Base-by-base conservation (phyloP, 2,113 vertebrate genomes). In the Caranx ignobilis region DNA sequence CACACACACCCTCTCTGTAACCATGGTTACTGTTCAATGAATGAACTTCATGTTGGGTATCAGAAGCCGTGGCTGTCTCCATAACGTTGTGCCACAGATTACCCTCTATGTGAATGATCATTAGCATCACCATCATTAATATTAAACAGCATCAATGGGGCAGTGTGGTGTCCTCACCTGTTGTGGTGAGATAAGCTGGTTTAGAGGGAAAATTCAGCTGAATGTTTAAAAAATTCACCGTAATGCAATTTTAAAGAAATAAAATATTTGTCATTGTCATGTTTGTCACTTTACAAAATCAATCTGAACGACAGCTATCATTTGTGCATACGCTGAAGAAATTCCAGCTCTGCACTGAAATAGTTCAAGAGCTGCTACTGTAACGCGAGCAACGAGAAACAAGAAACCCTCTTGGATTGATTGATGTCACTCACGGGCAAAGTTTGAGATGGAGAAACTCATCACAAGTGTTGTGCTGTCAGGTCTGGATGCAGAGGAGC, bases 1-100 rank as follows among this genome's bases (percentile, higher is more conserved):
- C 54, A 32, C 37, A 63, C 32, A 60, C 56, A 47, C 15, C 35
- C 35, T 37, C 35, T 37, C 35, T 4, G 35, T 84, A 84, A 84
- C 90, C 74, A 92, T 85, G 87, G 89, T 65, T 74, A 87, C 84
- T 34, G 31, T 79, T 78, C 60, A 86, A 61, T 68, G 60, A 89
- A 67, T 65, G 39, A 85, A 77, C 55, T 16, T 79, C 79, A 80
- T 78, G 63, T 85, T 84, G 50, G 52, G 73, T 75, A 55, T 71
- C 45, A 71, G 72, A 66, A 79, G 67, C 57, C 62, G 75, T 70
- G n/a, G 43, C 54, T 47, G 66, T 71, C 72, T 83, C 35, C 16
- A 45, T 71, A 57, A 69, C 18, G 0, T 16, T 61, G 26, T 71
- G 57, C 55, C 75, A 60, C 41, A 50, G 48, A 74, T 86, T 57